Percentiles rank a stretch among this genome's conserved stretches.
Conservation (phyloP, 2,113 vertebrate species). For the Spea multiplicata region DNA sequence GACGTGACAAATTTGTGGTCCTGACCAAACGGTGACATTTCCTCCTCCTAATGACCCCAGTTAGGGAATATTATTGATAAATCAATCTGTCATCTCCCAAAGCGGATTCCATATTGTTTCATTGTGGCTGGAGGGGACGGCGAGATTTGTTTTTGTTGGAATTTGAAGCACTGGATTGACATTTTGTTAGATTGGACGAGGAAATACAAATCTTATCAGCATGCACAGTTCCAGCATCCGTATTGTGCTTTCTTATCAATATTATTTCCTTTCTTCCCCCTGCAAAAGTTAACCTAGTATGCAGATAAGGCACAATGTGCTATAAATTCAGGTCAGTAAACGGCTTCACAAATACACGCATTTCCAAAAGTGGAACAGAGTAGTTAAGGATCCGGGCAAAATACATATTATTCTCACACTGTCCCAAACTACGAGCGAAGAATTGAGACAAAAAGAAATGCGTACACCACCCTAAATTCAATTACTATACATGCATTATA, state of each 20-base stretch:
- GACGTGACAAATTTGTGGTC: background rate
- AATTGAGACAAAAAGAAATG: background rate
- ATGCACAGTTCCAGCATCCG: slow-evolving; percentile 64
- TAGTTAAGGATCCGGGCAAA: background rate
- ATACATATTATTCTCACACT: background rate
- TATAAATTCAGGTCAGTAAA: slow-evolving; percentile 10
- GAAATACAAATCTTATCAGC: slow-evolving; percentile 71
- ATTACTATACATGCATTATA: background rate
- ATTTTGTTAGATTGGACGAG: slow-evolving; percentile 55
- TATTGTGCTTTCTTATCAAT: slow-evolving; percentile 70
- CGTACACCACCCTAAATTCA: background rate
- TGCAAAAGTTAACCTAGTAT: slow-evolving; percentile 45
- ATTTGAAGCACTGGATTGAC: slow-evolving; percentile 50
- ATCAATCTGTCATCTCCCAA: slow-evolving; percentile 24
- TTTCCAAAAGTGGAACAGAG: background rate
- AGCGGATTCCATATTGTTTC: slow-evolving; percentile 40
- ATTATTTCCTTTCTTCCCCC: slow-evolving; percentile 71
- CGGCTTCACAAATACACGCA: background rate
- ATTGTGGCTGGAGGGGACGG: slow-evolving; percentile 25
- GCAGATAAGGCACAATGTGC: slow-evolving; percentile 13
- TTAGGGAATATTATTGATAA: slow-evolving; percentile 31
- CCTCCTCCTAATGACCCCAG: background rate
- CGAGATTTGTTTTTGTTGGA: background rate
- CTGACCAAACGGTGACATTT: background rate
- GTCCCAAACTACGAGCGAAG: background rate